Percentiles rank a stretch among this genome's conserved stretches.
Conservation (phyloP, 2,797 vertebrate genomes). For the Spinus olivaceus region DNA sequence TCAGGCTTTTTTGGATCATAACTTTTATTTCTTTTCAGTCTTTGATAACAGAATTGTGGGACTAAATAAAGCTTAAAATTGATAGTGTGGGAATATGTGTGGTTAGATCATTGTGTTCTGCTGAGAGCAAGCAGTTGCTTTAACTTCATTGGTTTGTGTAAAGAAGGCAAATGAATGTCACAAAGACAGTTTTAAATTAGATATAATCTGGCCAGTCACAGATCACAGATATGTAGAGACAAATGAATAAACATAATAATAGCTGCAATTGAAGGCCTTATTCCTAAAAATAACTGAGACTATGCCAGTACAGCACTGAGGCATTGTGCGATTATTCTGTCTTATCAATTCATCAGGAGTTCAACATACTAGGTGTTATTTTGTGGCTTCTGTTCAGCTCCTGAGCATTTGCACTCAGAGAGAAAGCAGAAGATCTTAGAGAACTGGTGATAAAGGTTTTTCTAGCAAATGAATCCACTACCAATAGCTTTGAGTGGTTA, state of each 20-base stretch:
- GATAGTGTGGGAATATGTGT: not conserved
- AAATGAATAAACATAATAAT: not conserved
- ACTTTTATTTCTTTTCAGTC: not conserved
- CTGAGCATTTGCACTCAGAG: rapidly evolving
- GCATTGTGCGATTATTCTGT: not conserved
- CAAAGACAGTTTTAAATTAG: not conserved
- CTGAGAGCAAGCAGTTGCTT: not conserved
- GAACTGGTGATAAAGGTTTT: not conserved
- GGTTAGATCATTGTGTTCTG: not conserved
- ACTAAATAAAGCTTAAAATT: not conserved
- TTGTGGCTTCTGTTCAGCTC: not conserved
- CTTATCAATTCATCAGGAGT: not conserved
- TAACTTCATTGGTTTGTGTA: not conserved
- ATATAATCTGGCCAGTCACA: not conserved
- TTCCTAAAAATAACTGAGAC: not conserved
- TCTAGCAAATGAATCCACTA: not conserved
- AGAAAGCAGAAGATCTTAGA: not conserved
- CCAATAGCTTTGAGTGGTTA: not conserved
- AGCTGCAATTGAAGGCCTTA: not conserved
- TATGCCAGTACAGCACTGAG: not conserved
- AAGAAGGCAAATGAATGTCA: not conserved
- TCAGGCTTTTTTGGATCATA: not conserved
- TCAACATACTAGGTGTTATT: not conserved
- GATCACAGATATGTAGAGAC: not conserved
- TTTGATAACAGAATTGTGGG: not conserved